Evolutionary conservation across 2,888 invertebrate species (phyloP), one percentile per base, ranked within the genome.

Genomic region (Apoda limacodes): DNA sequence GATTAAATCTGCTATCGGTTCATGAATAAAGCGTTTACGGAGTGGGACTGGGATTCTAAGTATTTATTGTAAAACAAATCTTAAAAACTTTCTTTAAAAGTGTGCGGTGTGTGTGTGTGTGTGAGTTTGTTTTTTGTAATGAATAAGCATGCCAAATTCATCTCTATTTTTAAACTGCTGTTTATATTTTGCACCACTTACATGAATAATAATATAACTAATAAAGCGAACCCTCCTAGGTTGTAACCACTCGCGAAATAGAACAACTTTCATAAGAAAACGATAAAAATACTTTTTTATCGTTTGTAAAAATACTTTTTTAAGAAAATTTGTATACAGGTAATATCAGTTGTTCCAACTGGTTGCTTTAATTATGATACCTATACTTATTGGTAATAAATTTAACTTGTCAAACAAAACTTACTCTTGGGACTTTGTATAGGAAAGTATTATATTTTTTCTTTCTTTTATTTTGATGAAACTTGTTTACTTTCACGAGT

Each of bases 401-500:
- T 31, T 35, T 35, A 35, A 35, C 35, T 35, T 35, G 35, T 35
- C 35, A 31, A 26, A 35, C 35, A 35, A 35, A 35, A 31, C 35
- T 35, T 35, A 35, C 35, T 35, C 35, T 35, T 35, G 31, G 30
- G 35, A 31, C 35, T 35, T 35, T 35, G 35, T 35, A 35, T 35
- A 35, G 35, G 31, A 35, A n/a, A 35, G 35, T 35, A 35, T 35
- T 29, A 28, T 28, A 28, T 31, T 35, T 35, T 35, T 35, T 31
- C 28, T 35, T 31, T 30, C 35, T 35, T 35, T 35, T 35, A 35
- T 35, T 35, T 35, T 35, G 35, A 35, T 34, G 35, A 35, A 35
- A 35, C 35, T 35, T 35, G 35, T 35, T 35, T 35, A 35, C 35
- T 35, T 35, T 35, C 35, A 35, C 35, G 35, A 35, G 35, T 35